Conservation (phyloP, 2,888 invertebrate genomes). For the Tipula helvola region DNA sequence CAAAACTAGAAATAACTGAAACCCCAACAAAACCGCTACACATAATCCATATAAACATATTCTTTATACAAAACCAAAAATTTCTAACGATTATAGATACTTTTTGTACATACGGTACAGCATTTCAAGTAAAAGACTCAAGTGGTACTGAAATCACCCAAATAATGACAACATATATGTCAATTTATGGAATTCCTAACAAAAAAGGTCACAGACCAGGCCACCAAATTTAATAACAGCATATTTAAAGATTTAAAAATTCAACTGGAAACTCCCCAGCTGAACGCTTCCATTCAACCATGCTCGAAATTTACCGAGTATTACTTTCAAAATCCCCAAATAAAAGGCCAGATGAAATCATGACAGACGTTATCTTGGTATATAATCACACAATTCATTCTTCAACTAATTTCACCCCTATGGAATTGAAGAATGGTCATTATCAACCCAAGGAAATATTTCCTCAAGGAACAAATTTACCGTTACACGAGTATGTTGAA, state of each 20-base stretch:
- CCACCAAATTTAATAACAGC: slow-evolving; percentile 12
- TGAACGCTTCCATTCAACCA: slow-evolving; percentile 16
- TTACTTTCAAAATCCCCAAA: no score
- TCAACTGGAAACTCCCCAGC: slow-evolving; percentile 16
- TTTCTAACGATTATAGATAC: slow-evolving; percentile 13
- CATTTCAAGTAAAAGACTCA: slow-evolving; percentile 12
- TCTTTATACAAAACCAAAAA: slow-evolving; percentile 13
- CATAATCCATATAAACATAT: slow-evolving; percentile 14
- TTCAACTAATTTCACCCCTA: slow-evolving; percentile 14
- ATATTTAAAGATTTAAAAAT: slow-evolving; percentile 13
- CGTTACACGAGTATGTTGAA: no score
- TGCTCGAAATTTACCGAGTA: slow-evolving; percentile 14
- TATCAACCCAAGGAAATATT: no score
- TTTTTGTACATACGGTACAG: slow-evolving; percentile 14
- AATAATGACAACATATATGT: slow-evolving; percentile 11
- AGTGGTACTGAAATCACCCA: slow-evolving; percentile 15
- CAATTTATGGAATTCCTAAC: slow-evolving; percentile 13
- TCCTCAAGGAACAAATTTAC: no score
- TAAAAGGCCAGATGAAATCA: no score
- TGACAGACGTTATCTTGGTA: no score
- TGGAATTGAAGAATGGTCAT: slow-evolving; percentile 14
- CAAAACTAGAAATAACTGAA: slow-evolving; percentile 14
- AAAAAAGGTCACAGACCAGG: slow-evolving; percentile 12
- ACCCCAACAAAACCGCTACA: slow-evolving; percentile 10
- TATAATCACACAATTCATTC: no score